Base-by-base conservation (phyloP, 2,888 invertebrate species). In the Neria commutata region DNA sequence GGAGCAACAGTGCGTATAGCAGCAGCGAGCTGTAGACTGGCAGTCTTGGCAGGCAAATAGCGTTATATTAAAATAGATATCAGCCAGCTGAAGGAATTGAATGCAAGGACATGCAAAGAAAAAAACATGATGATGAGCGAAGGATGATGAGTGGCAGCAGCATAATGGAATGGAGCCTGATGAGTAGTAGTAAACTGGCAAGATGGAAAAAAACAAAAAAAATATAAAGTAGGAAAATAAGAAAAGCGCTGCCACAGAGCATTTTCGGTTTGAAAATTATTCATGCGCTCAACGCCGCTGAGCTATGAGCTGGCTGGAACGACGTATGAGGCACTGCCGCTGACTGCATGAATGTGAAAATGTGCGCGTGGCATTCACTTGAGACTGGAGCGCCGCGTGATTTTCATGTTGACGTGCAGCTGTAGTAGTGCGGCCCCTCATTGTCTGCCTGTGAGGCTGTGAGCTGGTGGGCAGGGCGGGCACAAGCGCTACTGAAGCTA, bases 41-140 rank as follows among this genome's bases (percentile, higher is more conserved):
- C 42, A 19, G 42, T 21, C n/a, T n/a, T n/a, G 19, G 42, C 17
- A 42, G 71, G 73, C 73, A 72, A 72, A 72, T 72, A 72, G 69
- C 74, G 68, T 69, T 74, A 74, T 72, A 72, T 72, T 72, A 74
- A 72, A 72, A 72, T 74, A 74, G 73, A 72, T 72, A 74, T 72
- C 65, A 71, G 67, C 69, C 65, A 71, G 42, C 21, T 42, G 10
- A 42, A 42, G 42, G 21, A 42, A 19, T 21, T 42, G 19, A 19
- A 21, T 42, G 42, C 42, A 17, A 42, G 42, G 42, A 42, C 42
- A 42, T 42, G 42, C 37, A n/a, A n/a, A n/a, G n/a, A n/a, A n/a
- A n/a, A n/a, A n/a, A n/a, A n/a, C n/a, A n/a, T n/a, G n/a, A n/a
- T 14, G 37, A 8, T n/a, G 37, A n/a, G 11, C n/a, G 16, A 10